Base-by-base conservation (phyloP, 2,888 invertebrate genomes). In the Brassicogethes aeneus region DNA sequence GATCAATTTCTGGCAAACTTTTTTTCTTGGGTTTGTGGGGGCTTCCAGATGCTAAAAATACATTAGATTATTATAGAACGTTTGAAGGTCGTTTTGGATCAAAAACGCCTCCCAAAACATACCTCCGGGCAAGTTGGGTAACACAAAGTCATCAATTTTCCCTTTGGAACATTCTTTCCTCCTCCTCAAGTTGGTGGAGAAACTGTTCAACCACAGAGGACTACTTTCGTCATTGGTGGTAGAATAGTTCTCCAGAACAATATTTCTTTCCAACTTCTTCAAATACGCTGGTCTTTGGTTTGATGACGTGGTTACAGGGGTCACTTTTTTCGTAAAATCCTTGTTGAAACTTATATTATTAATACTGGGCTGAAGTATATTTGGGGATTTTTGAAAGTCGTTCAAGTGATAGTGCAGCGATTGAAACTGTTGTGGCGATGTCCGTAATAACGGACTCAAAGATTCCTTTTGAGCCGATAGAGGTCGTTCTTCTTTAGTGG, bases 101-200 rank as follows among this genome's bases (percentile, higher is more conserved):
- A n/a, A n/a, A n/a, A n/a, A n/a, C n/a, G n/a, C n/a, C n/a, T n/a
- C n/a, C n/a, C n/a, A 23, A 23, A 23, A 37, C 50, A 57, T 66
- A 76, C 79, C 79, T 65, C 79, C 79, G 3, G 77, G 76, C 15
- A 80, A 71, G 55, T 76, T 76, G 0, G 80, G 80, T 45, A 80
- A 62, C 0, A 71, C 73, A 43, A 80, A 72, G 44, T 77, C 76
- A 2, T 72, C 72, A 41, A 50, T 54, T 37, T 56, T 57, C 10
- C 23, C n/a, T n/a, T n/a, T n/a, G n/a, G n/a, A 13, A 40, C 50
- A 41, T 55, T 60, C 59, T 42, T 51, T 55, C 42, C 54, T 62
- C 36, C 46, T 54, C 17, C 41, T 46, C 30, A 42, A 43, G 35
- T 38, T 36, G 12, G 46, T 12, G 32, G 8, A 32, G 38, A 46